Base-by-base conservation (phyloP, 2,888 invertebrate genomes). In the Acanthococcus lagerstroemiae region DNA sequence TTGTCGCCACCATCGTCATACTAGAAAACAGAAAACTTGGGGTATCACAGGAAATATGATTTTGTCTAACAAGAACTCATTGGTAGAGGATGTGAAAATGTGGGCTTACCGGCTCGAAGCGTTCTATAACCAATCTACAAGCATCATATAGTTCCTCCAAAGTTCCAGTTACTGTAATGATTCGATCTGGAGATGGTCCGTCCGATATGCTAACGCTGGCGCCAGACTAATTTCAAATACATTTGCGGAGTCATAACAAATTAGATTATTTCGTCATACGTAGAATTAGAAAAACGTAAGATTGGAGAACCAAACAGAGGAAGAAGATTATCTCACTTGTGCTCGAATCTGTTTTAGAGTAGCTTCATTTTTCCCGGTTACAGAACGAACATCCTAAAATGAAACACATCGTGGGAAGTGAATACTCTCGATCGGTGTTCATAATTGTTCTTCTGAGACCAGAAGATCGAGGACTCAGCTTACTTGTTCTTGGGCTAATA, bases 161-260 rank as follows among this genome's bases (percentile, higher is more conserved):
- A 76, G 92, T 90, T 73, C 99, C 99, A 70, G 96, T 97, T 73
- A 99, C 94, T 71, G 97, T 97, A 73, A 99, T 97, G 78, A 99
- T 96, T 73, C 99, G 84, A 79, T 99, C 99, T 68, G 96, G 96
- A 81, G 95, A 96, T 61, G 97, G 95, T 72, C 97, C 96, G 82
- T 99, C 99, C 71, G 97, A 97, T 81, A 99, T 99, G 83, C 97
- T 97, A 79, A 99, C 97, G 86, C 95, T 95, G 74, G 97, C 97
- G 75, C 96, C 96, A 75, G 95, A 95, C 95, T 96, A 82, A 69
- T n/a, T n/a, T n/a, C 85, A 84, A 70, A 70, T n/a, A n/a, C n/a
- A n/a, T n/a, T n/a, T n/a, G n/a, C n/a, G n/a, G n/a, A n/a, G n/a
- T n/a, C n/a, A n/a, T n/a, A n/a, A n/a, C n/a, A n/a, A n/a, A n/a